A percentile compares a stretch with the other conserved stretches of the same genome.
Evolutionary conservation across 2,797 vertebrate species (phyloP).

Genomic region (Gila robusta): DNA sequence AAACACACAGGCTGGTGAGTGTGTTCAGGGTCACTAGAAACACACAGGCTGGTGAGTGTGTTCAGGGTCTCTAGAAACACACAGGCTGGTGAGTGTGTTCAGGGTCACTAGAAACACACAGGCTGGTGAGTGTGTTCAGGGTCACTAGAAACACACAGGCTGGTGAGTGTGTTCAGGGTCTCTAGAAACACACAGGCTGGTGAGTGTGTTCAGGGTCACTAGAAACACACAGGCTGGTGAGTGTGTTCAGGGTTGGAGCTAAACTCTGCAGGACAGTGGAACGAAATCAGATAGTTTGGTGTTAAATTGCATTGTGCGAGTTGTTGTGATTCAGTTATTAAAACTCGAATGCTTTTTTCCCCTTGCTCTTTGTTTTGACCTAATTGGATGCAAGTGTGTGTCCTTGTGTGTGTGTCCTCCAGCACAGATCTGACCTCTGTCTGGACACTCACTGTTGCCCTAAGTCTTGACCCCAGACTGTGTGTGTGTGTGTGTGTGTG

Average conservation of each 20-base stretch:
- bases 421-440: constrained; percentile 49
- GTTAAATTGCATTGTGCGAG: background rate
- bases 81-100: too few species aligned
- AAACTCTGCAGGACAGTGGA: background rate
- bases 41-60: background rate
- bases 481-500: constrained; percentile 57
- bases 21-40: too few species aligned
- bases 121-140: too few species aligned
- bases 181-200: too few species aligned
- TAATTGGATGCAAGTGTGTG: constrained; percentile 27
- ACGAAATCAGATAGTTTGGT: background rate
- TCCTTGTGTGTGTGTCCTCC: constrained; percentile 51
- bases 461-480: constrained; percentile 20
- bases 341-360: background rate
- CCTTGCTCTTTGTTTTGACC: constrained; percentile 11
- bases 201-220: too few species aligned
- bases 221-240: too few species aligned
- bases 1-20: too few species aligned
- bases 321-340: background rate
- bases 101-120: too few species aligned
- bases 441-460: constrained; percentile 14
- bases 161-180: too few species aligned
- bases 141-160: too few species aligned
- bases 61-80: too few species aligned
- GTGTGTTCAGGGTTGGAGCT: too few species aligned